Conservation (phyloP, 1,140 invertebrate genomes). For the Campoletis sonorensis region DNA sequence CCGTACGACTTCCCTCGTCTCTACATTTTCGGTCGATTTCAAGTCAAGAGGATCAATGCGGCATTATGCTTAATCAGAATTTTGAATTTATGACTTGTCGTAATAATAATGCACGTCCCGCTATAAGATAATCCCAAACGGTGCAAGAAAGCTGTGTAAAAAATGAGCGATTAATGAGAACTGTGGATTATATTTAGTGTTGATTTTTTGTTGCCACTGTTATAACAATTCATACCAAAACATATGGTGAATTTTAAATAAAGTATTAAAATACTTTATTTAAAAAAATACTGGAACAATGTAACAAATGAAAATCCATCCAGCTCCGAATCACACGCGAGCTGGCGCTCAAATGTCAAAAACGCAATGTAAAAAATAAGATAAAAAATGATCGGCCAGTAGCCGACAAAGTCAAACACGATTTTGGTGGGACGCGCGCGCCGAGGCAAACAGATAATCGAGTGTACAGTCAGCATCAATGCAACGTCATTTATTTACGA, state of each 20-base stretch:
- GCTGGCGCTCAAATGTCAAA: background rate
- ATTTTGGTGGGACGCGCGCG: slow-evolving; percentile 17
- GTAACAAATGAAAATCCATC: too few relatives aligned
- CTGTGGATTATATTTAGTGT: too few relatives aligned
- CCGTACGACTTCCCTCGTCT: background rate
- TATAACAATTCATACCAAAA: too few relatives aligned
- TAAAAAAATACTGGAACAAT: too few relatives aligned
- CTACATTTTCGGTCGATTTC: background rate
- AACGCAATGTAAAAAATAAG: background rate
- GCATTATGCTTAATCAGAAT: background rate
- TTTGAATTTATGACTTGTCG: background rate
- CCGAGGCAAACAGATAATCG: slow-evolving; percentile 39
- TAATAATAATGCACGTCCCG: too few relatives aligned
- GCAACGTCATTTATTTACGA: slow-evolving; percentile 46
- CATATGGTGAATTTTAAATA: too few relatives aligned
- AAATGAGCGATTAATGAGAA: too few relatives aligned
- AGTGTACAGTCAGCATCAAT: slow-evolving; percentile 42
- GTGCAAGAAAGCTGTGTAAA: too few relatives aligned
- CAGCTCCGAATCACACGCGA: too few relatives aligned
- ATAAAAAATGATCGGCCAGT: background rate
- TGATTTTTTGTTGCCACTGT: too few relatives aligned
- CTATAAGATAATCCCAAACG: too few relatives aligned
- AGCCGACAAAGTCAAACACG: slow-evolving; percentile 43
- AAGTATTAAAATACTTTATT: too few relatives aligned
- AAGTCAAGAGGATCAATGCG: background rate